Conservation (phyloP, 2,797 vertebrate species). For the Aulostomus chinensis region DNA sequence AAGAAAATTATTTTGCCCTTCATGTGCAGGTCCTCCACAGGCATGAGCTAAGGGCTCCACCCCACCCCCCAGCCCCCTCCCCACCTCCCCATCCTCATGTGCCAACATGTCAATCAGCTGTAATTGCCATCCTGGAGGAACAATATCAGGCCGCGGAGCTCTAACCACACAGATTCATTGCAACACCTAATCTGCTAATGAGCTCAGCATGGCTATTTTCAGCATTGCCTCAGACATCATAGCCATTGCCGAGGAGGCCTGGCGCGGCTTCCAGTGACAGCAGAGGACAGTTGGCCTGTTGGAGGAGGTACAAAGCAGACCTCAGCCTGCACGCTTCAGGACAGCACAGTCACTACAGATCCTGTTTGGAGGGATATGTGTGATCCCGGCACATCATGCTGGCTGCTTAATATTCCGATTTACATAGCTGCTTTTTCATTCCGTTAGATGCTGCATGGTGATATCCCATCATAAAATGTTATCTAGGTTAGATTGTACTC, state of each 20-base stretch:
- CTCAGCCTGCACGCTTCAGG: constrained; percentile 51
- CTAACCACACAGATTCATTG: constrained; percentile 86
- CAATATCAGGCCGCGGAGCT: constrained; percentile 81
- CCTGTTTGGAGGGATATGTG: constrained; percentile 35
- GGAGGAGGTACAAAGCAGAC: constrained; percentile 61
- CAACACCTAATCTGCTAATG: constrained; percentile 93
- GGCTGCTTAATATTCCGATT: constrained; percentile 40
- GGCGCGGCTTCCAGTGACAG: constrained; percentile 81
- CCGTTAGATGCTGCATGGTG: constrained; percentile 11
- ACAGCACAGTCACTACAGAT: constrained; percentile 46
- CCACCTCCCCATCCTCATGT: constrained; percentile 75
- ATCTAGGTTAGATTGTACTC: no score
- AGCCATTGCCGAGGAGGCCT: constrained; percentile 57
- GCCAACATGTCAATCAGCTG: constrained; percentile 93
- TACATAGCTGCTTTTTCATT: no score
- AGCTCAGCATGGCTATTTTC: constrained; percentile 88
- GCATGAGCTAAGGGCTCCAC: constrained; percentile 74
- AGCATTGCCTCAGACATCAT: constrained; percentile 72
- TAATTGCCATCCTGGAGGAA: constrained; percentile 91
- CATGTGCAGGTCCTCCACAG: constrained; percentile 80
- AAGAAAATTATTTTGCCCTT: constrained; percentile 85
- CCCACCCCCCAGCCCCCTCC: background rate
- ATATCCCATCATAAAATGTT: no score
- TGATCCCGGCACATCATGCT: constrained; percentile 31
- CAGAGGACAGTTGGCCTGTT: constrained; percentile 81